A percentile compares a stretch with the other conserved stretches of the same genome.
Evolutionary conservation across 2,113 vertebrate genomes (phyloP).

Genomic region (Pseudopodoces humilis): DNA sequence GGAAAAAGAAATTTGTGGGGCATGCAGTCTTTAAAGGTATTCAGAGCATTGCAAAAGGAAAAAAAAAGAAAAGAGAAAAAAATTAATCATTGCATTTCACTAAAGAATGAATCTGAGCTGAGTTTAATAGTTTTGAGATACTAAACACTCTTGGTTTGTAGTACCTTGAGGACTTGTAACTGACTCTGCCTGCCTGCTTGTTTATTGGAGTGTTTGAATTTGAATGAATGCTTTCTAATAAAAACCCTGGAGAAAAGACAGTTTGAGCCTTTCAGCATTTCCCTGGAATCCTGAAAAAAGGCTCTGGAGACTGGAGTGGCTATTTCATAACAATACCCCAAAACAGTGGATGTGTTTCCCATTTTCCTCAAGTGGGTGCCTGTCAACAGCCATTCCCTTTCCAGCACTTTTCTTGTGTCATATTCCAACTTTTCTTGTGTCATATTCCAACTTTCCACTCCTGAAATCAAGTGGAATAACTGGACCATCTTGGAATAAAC

Average conservation of each 20-base stretch:
- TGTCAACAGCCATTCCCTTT: slow-evolving; percentile 32
- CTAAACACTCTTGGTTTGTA: neutral
- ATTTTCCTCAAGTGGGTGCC: slow-evolving; percentile 24
- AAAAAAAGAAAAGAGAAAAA: neutral
- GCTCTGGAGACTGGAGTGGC: neutral
- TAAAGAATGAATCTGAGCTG: neutral
- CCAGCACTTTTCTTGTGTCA: neutral
- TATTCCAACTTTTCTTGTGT: neutral
- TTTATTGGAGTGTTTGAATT: slow-evolving; percentile 1
- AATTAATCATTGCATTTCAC: neutral
- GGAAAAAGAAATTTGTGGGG: neutral
- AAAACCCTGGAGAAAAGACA: neutral
- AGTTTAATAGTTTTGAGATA: neutral
- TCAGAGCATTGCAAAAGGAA: neutral
- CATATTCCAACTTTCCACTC: neutral
- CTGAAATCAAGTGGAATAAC: slow-evolving; percentile 15
- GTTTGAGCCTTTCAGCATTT: neutral
- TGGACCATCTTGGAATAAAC: slow-evolving; percentile 37
- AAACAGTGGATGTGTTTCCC: neutral
- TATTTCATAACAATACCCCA: neutral
- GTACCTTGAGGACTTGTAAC: neutral
- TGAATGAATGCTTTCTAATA: neutral
- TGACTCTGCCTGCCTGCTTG: neutral
- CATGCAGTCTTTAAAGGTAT: neutral
- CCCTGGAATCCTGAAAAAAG: neutral